Conservation (phyloP, 2,113 vertebrate species). For the Indri indri region DNA sequence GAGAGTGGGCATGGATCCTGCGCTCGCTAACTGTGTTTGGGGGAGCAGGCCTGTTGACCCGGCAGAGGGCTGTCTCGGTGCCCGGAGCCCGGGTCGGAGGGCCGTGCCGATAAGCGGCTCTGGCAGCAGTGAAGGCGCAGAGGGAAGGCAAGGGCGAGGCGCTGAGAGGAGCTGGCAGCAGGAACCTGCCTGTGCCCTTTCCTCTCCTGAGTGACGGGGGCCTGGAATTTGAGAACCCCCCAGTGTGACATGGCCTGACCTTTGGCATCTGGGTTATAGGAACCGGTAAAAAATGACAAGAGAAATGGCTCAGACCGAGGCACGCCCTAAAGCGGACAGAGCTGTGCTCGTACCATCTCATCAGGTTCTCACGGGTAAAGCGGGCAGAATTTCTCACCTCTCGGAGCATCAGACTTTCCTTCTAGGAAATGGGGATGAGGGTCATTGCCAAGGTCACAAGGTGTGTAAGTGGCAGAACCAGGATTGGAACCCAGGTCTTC, state of each 20-base stretch:
- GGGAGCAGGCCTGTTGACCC: background rate
- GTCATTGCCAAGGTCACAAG: background rate
- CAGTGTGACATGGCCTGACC: background rate
- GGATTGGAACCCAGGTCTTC: background rate
- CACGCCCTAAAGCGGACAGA: background rate
- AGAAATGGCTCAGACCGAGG: background rate
- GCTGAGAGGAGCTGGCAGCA: constrained; percentile 32
- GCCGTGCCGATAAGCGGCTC: background rate
- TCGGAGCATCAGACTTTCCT: background rate
- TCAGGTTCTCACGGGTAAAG: background rate
- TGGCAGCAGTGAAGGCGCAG: constrained; percentile 45
- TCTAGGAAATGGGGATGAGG: background rate
- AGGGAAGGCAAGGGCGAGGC: background rate
- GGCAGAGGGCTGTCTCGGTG: background rate
- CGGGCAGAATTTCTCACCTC: background rate
- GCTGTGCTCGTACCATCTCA: background rate
- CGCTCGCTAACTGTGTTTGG: background rate
- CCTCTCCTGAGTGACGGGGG: background rate
- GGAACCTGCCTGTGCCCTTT: constrained; percentile 28
- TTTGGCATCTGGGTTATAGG: background rate
- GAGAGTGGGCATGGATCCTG: background rate
- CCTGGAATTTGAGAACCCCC: constrained; percentile 23
- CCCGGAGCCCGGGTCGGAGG: background rate
- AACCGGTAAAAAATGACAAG: background rate
- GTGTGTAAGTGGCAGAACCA: background rate